A percentile compares a stretch with the other conserved stretches of the same genome.
phyloP scores from a whole-genome alignment of 2,113 vertebrate genomes.

The Lycaon pictus region DNA sequence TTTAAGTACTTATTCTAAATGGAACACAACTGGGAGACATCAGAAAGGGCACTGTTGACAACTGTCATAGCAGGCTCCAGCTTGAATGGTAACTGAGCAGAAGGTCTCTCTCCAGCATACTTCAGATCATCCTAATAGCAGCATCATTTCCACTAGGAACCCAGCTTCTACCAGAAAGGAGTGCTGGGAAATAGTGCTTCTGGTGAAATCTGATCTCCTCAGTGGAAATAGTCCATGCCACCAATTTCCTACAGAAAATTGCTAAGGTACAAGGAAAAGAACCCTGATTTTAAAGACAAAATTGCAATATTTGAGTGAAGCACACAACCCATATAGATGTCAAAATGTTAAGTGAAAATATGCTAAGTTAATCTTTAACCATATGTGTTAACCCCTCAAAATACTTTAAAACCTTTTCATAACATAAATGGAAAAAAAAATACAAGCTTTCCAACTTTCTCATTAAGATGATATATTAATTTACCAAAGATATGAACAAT shows the following conservation, averaged over 20 bases:
- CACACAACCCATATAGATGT: constrained; percentile 64
- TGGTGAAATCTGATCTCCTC: constrained; percentile 73
- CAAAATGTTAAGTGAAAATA: constrained; percentile 73
- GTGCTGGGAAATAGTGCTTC: constrained; percentile 82
- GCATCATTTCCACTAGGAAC: constrained; percentile 82
- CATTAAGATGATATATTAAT: not conserved
- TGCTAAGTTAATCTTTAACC: constrained; percentile 73
- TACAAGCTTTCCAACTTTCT: constrained; percentile 56
- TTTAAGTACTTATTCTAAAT: constrained; percentile 88
- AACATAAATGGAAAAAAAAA: constrained; percentile 77
- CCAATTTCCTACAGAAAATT: constrained; percentile 75
- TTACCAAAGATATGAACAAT: not conserved
- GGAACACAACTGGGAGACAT: constrained; percentile 86
- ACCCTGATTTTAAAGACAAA: constrained; percentile 69
- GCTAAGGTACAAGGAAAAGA: constrained; percentile 56
- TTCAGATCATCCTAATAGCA: constrained; percentile 84
- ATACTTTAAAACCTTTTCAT: constrained; percentile 40
- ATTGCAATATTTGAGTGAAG: constrained; percentile 76
- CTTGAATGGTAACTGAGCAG: constrained; percentile 82
- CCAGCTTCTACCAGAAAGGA: constrained; percentile 81
- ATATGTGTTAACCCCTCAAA: not conserved
- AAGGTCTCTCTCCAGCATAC: constrained; percentile 84
- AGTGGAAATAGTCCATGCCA: constrained; percentile 72
- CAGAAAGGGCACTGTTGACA: constrained; percentile 87
- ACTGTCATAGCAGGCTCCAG: constrained; percentile 85